Evolutionary conservation across 2,797 vertebrate species (phyloP).

Genomic region (Chiroxiphia lanceolata): DNA sequence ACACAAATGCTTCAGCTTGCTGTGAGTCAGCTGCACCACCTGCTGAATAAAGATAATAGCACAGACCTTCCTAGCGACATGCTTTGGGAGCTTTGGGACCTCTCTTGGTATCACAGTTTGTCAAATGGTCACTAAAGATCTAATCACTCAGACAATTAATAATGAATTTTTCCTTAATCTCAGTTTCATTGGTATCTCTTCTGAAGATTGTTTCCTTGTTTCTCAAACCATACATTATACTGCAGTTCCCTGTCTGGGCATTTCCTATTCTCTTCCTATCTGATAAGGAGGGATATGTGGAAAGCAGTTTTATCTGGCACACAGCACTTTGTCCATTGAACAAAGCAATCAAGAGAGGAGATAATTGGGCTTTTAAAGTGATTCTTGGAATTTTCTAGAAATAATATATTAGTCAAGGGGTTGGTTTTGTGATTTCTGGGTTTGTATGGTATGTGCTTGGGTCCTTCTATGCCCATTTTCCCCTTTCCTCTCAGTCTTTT

Average conservation of each 20-base stretch:
- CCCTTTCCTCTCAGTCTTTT: background rate
- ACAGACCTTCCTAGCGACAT: rapidly evolving
- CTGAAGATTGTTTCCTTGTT: background rate
- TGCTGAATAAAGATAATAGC: background rate
- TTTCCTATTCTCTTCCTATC: background rate
- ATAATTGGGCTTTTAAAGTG: conserved; percentile 10
- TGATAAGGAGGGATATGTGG: background rate
- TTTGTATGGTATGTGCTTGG: background rate
- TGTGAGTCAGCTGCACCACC: background rate
- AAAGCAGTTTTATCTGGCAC: background rate
- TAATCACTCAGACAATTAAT: background rate
- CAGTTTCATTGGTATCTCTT: background rate
- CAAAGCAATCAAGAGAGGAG: background rate
- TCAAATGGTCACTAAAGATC: background rate
- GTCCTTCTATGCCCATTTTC: background rate
- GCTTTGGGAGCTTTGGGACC: background rate
- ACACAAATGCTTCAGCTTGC: background rate
- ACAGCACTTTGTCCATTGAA: background rate
- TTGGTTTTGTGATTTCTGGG: background rate
- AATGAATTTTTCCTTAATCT: background rate
- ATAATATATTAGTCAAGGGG: background rate
- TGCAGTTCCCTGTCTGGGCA: background rate
- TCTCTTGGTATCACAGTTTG: background rate
- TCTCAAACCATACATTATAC: background rate
- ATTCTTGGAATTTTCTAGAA: background rate